Evolutionary conservation across 64 coral and sea anemone species (phyloP).

Genomic region (Trachythela sp.): DNA sequence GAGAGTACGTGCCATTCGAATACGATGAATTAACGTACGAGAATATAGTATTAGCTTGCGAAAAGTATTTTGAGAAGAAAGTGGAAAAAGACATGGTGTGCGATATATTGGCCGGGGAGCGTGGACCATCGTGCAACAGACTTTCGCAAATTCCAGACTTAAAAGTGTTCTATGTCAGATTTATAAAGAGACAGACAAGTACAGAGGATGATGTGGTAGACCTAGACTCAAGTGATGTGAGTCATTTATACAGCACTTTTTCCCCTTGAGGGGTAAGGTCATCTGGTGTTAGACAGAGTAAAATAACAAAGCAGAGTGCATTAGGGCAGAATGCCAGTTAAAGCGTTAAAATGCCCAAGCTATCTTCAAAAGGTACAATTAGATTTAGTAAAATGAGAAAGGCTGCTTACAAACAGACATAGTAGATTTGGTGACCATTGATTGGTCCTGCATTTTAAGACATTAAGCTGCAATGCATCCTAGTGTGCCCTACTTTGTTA

Average conservation of each 20-base stretch:
- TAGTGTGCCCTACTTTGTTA: no score
- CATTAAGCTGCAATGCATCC: no score
- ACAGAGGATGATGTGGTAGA: not conserved
- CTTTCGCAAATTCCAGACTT: conserved; percentile 48
- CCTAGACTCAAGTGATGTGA: not conserved
- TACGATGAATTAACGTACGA: conserved; percentile 25
- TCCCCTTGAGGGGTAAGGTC: not conserved
- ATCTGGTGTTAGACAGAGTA: not conserved
- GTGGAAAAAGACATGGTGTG: conserved; percentile 47
- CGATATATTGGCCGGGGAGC: conserved; percentile 52
- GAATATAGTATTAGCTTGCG: conserved; percentile 36
- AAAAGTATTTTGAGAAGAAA: conserved; percentile 31
- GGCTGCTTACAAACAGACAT: no score
- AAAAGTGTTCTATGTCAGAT: conserved; percentile 52
- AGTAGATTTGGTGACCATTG: no score
- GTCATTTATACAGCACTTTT: not conserved
- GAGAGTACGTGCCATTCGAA: conserved; percentile 43
- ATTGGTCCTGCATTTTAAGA: no score
- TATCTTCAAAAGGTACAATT: no score
- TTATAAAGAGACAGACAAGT: not conserved
- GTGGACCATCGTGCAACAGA: conserved; percentile 48
- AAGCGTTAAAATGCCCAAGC: no score
- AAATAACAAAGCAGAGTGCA: no score
- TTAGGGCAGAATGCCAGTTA: no score
- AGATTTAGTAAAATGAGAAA: no score